Base-by-base conservation (phyloP, 2,797 vertebrate genomes). In the Leuciscus waleckii region DNA sequence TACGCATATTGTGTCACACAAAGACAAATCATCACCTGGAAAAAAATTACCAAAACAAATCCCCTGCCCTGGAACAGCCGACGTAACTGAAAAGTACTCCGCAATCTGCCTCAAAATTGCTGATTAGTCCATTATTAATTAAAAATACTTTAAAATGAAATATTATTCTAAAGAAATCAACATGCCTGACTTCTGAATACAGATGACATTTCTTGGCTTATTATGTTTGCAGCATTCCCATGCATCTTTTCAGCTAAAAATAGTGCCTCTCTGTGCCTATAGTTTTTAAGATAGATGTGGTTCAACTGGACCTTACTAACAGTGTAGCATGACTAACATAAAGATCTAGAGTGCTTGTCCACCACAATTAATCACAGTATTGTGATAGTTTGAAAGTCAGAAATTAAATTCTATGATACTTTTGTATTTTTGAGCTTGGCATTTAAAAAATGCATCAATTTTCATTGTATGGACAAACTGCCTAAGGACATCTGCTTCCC, bases 1-100 rank as follows among this genome's bases (percentile, higher is more conserved):
- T 54, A 51, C 39, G 43, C 41, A 73, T 49, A 73, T 21, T 80
- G 76, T 79, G 56, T 43, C 78, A 79, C 32, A 85, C 32, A 73
- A 71, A 71, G 51, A 79, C 32, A 69, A n/a, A 26, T 41, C 43
- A 69, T 69, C 41, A 61, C 67, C 75, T 70, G 17, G 2, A 79
- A 29, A 39, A 29, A 58, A 19, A 17, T 1, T 2, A 41, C 1
- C 4, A 46, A 49, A 63, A 65, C 7, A 54, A 56, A 76, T 76
- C 70, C 61, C 16, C 16, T 39, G 63, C 23, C n/a, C 19, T 2
- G n/a, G 41, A 75, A 51, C 13, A 83, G 70, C 21, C 21, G 1
- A 65, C 14, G 2, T 23, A 78, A 51, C 49, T 43, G 23, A 78
- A 84, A 77, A 46, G 49, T 79, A 69, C 69, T 79, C 49, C 3